Base-by-base conservation (phyloP, 2,888 invertebrate genomes). In the Drosophila diplacantha region DNA sequence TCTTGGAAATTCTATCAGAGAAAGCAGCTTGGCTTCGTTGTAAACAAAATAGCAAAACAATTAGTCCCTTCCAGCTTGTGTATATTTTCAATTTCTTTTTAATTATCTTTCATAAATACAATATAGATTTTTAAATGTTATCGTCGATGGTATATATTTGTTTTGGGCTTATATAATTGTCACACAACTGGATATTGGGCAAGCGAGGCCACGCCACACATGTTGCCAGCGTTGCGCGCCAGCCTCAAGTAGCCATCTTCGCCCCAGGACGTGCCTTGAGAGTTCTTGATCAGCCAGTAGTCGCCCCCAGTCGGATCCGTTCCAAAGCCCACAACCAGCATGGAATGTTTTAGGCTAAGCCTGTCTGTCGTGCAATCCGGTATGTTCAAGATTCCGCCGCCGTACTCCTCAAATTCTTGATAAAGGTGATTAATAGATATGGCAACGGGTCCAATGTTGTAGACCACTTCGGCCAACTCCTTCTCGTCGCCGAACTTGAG, bases 251-350 rank as follows among this genome's bases (percentile, higher is more conserved):
- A 59, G 1, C 59, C 59, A 1, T 46, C 11, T 2, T 29, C 29
- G 18, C 58, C 58, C 58, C 58, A 58, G 7, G 16, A 12, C 1
- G 8, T 14, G 16, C 59, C 59, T 2, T 12, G 32, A 8, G 58
- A 58, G 44, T 58, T 59, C 43, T 57, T 58, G 32, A 58, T 46
- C 24, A 59, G 43, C 58, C 59, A 59, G 37, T 59, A 57, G 9
- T 57, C 59, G 5, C 38, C 59, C 3, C 5, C 3, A 2, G 0
- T 2, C 11, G 16, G 11, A 14, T 58, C 56, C 6, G 22, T 55
- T 8, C 58, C 58, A 6, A 56, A 58, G 35, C 58, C 58, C 22
- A 58, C 43, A 2, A 58, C 16, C 29, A 58, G 31, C n/a, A 55
- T 12, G 11, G 58, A 43, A 11, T 58, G 58, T 11, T 2, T 56